phyloP scores from a whole-genome alignment of 2,113 vertebrate genomes.

The Notechis scutatus region DNA sequence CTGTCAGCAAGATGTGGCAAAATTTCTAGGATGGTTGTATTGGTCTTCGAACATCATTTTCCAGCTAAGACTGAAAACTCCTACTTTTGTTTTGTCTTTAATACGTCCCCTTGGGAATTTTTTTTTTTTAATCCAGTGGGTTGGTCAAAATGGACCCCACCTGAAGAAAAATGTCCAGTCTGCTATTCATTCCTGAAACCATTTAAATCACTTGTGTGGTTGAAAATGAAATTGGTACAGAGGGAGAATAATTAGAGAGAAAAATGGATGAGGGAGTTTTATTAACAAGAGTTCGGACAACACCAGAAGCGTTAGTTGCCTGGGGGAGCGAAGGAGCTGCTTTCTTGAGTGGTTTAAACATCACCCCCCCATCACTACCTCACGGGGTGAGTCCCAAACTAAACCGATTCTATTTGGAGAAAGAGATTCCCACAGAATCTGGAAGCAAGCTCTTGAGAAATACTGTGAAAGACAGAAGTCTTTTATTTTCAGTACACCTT shows the following conservation, averaged over 20 bases:
- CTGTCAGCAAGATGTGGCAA: conserved; percentile 14
- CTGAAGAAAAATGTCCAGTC: background rate
- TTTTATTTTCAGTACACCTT: conserved; percentile 56
- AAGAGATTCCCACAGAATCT: background rate
- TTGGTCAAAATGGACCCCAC: background rate
- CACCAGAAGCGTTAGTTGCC: background rate
- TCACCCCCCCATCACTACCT: background rate
- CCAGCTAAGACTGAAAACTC: background rate
- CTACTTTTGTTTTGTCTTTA: background rate
- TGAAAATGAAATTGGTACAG: background rate
- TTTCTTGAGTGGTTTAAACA: background rate
- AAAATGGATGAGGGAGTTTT: background rate
- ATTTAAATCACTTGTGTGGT: background rate
- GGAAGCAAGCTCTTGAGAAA: conserved; percentile 46
- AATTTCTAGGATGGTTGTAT: background rate
- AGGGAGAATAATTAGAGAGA: background rate
- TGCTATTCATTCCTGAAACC: background rate
- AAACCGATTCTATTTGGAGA: background rate
- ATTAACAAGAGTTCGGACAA: background rate
- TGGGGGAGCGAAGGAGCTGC: background rate
- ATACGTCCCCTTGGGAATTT: background rate
- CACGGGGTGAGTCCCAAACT: background rate
- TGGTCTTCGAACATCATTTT: background rate
- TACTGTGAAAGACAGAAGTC: conserved; percentile 40
- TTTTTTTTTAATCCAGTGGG: background rate